Evolutionary conservation across 2,797 vertebrate genomes (phyloP), one percentile per base, ranked within the genome.

Genomic region (Rhabdomys pumilio): DNA sequence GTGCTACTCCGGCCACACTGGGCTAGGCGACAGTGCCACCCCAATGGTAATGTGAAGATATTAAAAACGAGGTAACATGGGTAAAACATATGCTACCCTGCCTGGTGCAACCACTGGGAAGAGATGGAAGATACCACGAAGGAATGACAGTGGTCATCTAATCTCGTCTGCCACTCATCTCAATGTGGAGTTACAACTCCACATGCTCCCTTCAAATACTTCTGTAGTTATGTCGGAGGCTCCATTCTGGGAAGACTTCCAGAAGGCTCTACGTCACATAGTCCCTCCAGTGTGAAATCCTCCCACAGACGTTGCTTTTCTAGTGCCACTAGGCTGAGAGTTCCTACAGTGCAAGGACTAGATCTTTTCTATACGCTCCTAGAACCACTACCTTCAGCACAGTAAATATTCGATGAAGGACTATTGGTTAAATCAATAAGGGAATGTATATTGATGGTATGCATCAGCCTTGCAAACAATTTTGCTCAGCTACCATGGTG

Each of bases 241-340:
- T 95, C 19, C 55, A 47, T 73, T 93, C 47, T 79, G 50, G 13
- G 55, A 4, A 79, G 34, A 41, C 4, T 72, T 77, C 80, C 86
- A n/a, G 63, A 77, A 94, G 77, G 12, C 72, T 93, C 88, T 83
- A 44, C 50, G 29, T 76, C 50, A 85, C 8, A 73, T 29, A 9
- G 76, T 91, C 17, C 47, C 41, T 77, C 19, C 67, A 59, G 76
- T 31, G 63, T 91, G 8, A 96, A 89, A 57, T 10, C 22, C 9
- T 38, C 93, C 6, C 31, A 92, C 19, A 94, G 87, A 26, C 19
- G 10, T 87, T 92, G 31, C 63, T 83, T 94, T 92, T 69, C 47
- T 53, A 3, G 15, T 15, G 17, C 29, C 26, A 44, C 7, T 13
- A n/a, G 15, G 13, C 29, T 95, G 22, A 91, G 47, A 95, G 85